These are phyloP conservation scores for Atethmia centrago DNA, from an alignment of 2,888 invertebrate species.

Conservation along the genomic window DNA sequence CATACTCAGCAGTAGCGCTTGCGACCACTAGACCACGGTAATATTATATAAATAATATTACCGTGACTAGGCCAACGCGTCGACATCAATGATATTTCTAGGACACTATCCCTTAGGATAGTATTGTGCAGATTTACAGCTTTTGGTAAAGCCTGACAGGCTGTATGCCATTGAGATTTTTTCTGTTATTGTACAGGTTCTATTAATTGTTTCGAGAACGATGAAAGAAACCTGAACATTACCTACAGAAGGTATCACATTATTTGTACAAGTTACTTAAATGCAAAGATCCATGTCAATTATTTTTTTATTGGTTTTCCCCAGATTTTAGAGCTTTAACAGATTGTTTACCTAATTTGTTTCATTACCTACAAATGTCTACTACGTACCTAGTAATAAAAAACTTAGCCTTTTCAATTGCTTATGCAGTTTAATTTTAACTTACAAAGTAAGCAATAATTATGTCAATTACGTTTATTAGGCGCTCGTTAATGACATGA, in stretches of 20 bases:
- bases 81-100: too few species aligned
- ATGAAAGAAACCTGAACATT: not conserved
- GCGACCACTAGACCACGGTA: too few species aligned
- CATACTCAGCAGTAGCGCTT: too few species aligned
- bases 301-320: not conserved
- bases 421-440: not conserved
- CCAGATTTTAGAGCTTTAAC: not conserved
- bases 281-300: not conserved
- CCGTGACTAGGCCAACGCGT: too few species aligned
- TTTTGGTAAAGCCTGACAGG: not conserved
- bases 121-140: not conserved
- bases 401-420: too few species aligned
- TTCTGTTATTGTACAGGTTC: not conserved
- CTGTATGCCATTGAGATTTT: not conserved
- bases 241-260: too few species aligned
- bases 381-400: too few species aligned
- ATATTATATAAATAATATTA: too few species aligned
- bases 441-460: constrained; percentile 29
- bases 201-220: not conserved
- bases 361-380: too few species aligned
- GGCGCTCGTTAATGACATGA: constrained; percentile 22
- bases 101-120: too few species aligned
- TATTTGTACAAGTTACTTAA: too few species aligned
- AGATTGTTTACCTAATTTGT: too few species aligned
- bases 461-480: constrained; percentile 39